Evolutionary conservation across 2,888 invertebrate genomes (phyloP), one percentile per base, ranked within the genome.

Genomic region (Lamellibrachia satsuma): DNA sequence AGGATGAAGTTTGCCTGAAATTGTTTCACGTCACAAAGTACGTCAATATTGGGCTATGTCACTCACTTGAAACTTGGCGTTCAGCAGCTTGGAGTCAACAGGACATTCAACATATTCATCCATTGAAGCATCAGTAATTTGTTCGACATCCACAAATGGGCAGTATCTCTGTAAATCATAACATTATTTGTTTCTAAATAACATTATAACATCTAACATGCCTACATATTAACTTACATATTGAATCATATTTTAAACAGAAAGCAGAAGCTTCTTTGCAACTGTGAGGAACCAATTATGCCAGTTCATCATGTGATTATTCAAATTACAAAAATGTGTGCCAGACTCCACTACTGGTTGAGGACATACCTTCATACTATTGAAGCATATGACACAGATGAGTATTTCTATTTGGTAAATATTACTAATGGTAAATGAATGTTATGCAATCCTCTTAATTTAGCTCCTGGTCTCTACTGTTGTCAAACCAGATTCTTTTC

Each of bases 131-230:
- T 75, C 22, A 15, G 75, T 75, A 75, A 75, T 75, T 75, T 75
- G 75, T 75, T 75, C 75, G n/a, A 75, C n/a, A 75, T 75, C 75
- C 75, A 75, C 75, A 75, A 75, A 75, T 75, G 75, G 75, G n/a
- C 75, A 75, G 15, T 22, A 22, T 75, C 75, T 75, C 75, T 75
- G 75, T 75, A 75, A 75, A 75, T 15, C 75, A 75, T 2, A 75
- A 1, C 75, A 75, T 22, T 75, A n/a, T 22, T 75, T 75, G n/a
- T n/a, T 22, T 75, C 22, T 75, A 75, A n/a, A 75, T 75, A 15
- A 9, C 55, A 55, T 55, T 9, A 55, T 75, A 15, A 75, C n/a
- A 15, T 22, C 22, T n/a, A 75, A n/a, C 15, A 75, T 75, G 22
- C 22, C 15, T 15, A 75, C 11, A 22, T n/a, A 1, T 75, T 39